Base-by-base conservation (phyloP, 2,888 invertebrate species). In the Clistopyga incitator region DNA sequence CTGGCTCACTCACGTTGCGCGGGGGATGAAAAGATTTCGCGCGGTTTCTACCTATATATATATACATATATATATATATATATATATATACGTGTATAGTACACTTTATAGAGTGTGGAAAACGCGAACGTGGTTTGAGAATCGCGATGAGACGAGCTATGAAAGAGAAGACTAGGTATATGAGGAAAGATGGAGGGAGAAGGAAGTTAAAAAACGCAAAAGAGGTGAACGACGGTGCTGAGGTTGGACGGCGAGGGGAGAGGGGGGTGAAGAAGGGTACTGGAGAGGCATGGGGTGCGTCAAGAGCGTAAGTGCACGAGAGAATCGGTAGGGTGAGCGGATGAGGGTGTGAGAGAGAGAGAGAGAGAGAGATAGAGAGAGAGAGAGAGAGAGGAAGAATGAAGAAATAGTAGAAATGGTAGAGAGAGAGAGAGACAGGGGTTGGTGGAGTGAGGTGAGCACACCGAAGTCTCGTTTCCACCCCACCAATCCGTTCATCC, bases 221-320 rank as follows among this genome's bases (percentile, higher is more conserved):
- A 70, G 42, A 76, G 18, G 34, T 38, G 64, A 71, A 65, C 59
- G 67, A 47, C 29, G 34, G 29, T 29, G 47, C 29, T 13, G 74
- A 20, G 25, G 47, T 45, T 42, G 42, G 42, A 68, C 42, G 42
- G 54, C 23, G 56, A 18, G 34, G 10, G 45, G 70, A 13, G 67
- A 65, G n/a, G 25, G 59, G 50, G 65, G 75, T 65, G 75, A 65
- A 81, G 82, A 79, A 83, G 70, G 78, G 81, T 78, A 78, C 70
- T 75, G 70, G 81, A 68, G 65, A 47, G 75, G 83, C 86, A 81
- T 82, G 77, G 88, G 86, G 86, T 88, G 89, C 88, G 87, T 89
- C 85, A 86, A 90, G 90, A 88, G 90, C 90, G 88, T 88, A 91
- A 91, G 91, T 91, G 86, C 87, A 87, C 85, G 86, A 83, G 82